Evolutionary conservation across 92 coral and sea anemone species (phyloP), one percentile per base, ranked within the genome.

Genomic region (Zoanthus solanderi): DNA sequence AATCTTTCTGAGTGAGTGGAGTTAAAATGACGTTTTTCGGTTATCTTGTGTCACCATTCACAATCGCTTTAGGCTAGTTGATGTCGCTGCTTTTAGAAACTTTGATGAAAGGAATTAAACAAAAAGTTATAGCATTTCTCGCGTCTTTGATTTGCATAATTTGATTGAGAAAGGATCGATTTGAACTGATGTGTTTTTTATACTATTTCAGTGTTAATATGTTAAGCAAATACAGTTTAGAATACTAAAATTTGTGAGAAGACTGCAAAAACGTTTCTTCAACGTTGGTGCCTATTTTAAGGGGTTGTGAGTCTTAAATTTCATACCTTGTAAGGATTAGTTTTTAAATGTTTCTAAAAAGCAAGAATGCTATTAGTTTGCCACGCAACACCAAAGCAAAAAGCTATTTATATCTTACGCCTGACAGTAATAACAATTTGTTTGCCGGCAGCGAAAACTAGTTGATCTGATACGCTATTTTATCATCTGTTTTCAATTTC

Each of bases 301-400:
- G 52, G 44, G 28, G 44, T 80, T 34, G 7, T 5, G 0, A 46
- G 84, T 79, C 31, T 79, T 17, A 23, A 61, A 79, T 79, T 79
- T 79, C 84, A 79, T 79, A 79, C 47, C 84, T 28, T 79, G 54
- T 61, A 58, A 42, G 45, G 72, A 58, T 42, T 56, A 79, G 15
- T 58, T 78, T 79, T 9, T 63, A 68, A 45, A 63, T 45, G 85
- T 66, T 18, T 58, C 85, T 37, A 65, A 65, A 65, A 80, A 44
- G 46, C 66, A 60, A 60, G 46, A 47, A 46, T 31, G 4, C 7
- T 60, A 66, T 66, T 81, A 65, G 23, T 16, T 32, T 46, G 83
- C 37, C 18, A 34, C 16, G 9, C 53, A 57, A 54, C 48, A 57
- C 47, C 74, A 45, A 42, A n/a, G 28, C 71, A 8, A 66, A 48